A percentile compares a stretch with the other conserved stretches of the same genome.
Conservation (phyloP, 2,888 invertebrate species). For the Mesoligia furuncula region DNA sequence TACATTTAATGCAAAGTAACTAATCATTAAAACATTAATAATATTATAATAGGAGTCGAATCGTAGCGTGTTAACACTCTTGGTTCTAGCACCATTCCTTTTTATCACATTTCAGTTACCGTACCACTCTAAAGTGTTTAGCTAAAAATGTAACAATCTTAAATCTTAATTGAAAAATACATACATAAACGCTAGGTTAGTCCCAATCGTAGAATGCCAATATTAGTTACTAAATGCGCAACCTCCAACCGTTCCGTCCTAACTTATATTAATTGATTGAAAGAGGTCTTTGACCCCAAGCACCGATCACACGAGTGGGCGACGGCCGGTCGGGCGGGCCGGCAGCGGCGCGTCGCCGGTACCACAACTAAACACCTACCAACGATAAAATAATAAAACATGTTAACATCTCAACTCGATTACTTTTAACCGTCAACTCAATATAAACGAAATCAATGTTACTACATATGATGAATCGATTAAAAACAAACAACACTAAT, state of each 20-base stretch:
- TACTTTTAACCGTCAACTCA: conserved; percentile 77
- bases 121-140: conserved; percentile 91
- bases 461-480: conserved; percentile 85
- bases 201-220: conserved; percentile 91
- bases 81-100: conserved; percentile 91
- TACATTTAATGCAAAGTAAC: conserved; percentile 88
- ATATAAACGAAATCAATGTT: conserved; percentile 84
- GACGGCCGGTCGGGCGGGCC: conserved; percentile 60
- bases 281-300: conserved; percentile 87
- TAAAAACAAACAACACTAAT: conserved; percentile 91
- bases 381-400: conserved; percentile 86
- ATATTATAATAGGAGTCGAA: conserved; percentile 90
- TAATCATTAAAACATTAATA: conserved; percentile 88
- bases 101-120: conserved; percentile 91
- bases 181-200: conserved; percentile 91
- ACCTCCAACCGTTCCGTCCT: conserved; percentile 87
- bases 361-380: conserved; percentile 84
- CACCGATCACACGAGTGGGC: conserved; percentile 78
- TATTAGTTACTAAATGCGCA: conserved; percentile 90
- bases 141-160: conserved; percentile 91
- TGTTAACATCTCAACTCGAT: conserved; percentile 81
- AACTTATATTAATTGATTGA: conserved; percentile 86
- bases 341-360: conserved; percentile 62
- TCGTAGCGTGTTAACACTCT: conserved; percentile 90
- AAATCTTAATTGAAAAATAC: conserved; percentile 90